Conservation (phyloP, 1,140 invertebrate genomes). For the Linepithema humile region DNA sequence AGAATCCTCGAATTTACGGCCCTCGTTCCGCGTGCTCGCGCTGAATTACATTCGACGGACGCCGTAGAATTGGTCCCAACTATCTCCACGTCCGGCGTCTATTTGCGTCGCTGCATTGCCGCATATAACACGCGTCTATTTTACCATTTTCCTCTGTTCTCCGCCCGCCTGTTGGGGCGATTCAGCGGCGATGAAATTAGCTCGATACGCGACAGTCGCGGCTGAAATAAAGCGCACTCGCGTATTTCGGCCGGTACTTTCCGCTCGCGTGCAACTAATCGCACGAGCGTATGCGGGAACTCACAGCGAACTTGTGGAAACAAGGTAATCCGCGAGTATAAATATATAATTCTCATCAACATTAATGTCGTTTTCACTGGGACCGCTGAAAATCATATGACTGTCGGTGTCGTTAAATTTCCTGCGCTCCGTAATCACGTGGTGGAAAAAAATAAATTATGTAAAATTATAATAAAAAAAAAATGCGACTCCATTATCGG, state of each 20-base stretch:
- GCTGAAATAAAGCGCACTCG: slow-evolving; percentile 43
- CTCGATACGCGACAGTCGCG: slow-evolving; percentile 28
- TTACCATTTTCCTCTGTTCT: neutral
- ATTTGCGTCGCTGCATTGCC: neutral
- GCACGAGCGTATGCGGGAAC: slow-evolving; percentile 26
- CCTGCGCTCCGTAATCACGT: neutral
- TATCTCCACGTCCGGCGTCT: slow-evolving; percentile 19
- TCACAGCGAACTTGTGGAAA: slow-evolving; percentile 22
- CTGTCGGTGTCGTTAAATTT: slow-evolving; percentile 24
- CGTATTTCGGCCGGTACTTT: slow-evolving; percentile 14
- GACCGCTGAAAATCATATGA: neutral
- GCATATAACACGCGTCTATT: slow-evolving; percentile 10
- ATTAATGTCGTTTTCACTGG: slow-evolving; percentile 17
- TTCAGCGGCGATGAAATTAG: slow-evolving; percentile 58
- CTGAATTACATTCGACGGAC: slow-evolving; percentile 49
- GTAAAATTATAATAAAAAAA: too few relatives aligned
- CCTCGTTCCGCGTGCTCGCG: slow-evolving; percentile 24
- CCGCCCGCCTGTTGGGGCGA: neutral
- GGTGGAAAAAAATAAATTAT: too few relatives aligned
- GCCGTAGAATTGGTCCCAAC: slow-evolving; percentile 13
- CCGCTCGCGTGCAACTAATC: slow-evolving; percentile 55
- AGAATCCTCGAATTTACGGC: slow-evolving; percentile 59
- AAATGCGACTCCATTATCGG: neutral
- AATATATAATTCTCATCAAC: slow-evolving; percentile 54
- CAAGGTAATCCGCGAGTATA: slow-evolving; percentile 49